A percentile compares a stretch with the other conserved stretches of the same genome.
Evolutionary conservation across 2,888 invertebrate species (phyloP).

Genomic region (Gisinianus flammeolus): DNA sequence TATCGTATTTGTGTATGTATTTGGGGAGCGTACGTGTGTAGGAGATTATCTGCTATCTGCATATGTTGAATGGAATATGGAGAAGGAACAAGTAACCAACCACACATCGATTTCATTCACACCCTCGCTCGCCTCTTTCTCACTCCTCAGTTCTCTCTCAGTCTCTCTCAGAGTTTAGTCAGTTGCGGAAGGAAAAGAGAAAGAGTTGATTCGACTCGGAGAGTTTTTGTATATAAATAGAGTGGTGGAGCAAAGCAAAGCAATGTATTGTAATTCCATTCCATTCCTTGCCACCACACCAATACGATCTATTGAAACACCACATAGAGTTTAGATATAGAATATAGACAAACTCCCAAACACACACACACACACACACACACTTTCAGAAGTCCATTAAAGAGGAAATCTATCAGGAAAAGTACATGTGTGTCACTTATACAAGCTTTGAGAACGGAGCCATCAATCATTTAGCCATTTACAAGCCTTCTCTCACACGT

Average conservation of each 20-base stretch:
- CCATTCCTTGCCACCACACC: neutral
- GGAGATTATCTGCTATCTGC: neutral
- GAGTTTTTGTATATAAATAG: neutral
- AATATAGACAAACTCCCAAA: neutral
- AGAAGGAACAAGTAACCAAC: constrained; percentile 11
- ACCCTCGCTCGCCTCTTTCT: constrained; percentile 11
- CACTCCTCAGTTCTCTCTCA: neutral
- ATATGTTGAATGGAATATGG: constrained; percentile 3
- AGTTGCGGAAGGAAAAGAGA: constrained; percentile 1
- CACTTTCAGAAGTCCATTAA: constrained; percentile 42
- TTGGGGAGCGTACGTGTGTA: neutral
- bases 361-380: neutral
- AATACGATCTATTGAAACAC: neutral
- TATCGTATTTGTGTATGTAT: neutral
- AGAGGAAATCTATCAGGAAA: constrained; percentile 41
- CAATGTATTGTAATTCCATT: constrained; percentile 1
- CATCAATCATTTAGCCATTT: constrained; percentile 47
- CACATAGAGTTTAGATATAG: neutral
- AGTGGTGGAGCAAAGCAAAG: neutral
- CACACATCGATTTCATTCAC: constrained; percentile 21
- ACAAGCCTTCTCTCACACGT: constrained; percentile 43
- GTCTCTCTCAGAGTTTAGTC: neutral
- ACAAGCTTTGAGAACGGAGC: constrained; percentile 31
- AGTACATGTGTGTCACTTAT: constrained; percentile 45
- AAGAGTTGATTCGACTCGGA: neutral